Percentiles rank a stretch among this genome's conserved stretches.
Conservation (phyloP, 2,797 vertebrate species). For the Diplodus sargus region DNA sequence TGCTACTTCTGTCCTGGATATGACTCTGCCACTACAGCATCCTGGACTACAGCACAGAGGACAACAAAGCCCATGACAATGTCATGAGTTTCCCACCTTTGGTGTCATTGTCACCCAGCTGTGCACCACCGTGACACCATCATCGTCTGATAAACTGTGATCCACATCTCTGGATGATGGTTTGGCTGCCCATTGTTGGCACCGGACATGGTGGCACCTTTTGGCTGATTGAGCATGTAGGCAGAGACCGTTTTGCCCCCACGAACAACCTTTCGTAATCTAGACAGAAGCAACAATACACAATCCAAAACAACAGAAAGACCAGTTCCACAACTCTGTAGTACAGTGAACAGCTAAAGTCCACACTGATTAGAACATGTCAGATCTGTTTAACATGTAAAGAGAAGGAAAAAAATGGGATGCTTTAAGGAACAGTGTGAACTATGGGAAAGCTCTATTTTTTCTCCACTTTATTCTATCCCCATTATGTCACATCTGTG, state of each 20-base stretch:
- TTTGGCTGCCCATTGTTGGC: neutral
- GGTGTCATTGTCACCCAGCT: too few species aligned
- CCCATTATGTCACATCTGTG: constrained; percentile 38
- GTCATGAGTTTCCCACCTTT: neutral
- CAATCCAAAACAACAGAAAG: neutral
- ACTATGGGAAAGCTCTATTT: constrained; percentile 3
- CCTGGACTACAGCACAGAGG: neutral
- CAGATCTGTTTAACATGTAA: neutral
- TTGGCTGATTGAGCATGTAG: too few species aligned
- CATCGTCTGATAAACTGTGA: neutral
- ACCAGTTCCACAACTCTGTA: neutral
- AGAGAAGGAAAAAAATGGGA: neutral
- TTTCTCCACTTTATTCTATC: neutral
- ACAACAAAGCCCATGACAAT: neutral
- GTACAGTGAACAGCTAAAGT: neutral
- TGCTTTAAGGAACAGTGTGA: neutral
- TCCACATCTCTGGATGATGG: neutral
- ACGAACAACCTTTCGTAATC: too few species aligned
- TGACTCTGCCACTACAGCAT: neutral
- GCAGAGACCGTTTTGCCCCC: too few species aligned
- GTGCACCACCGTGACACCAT: neutral
- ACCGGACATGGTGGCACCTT: too few species aligned
- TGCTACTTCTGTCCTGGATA: too few species aligned
- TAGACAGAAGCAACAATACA: neutral
- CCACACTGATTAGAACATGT: neutral